phyloP scores from a whole-genome alignment of 2,888 invertebrate genomes.

The Tetheella fluctuosa region DNA sequence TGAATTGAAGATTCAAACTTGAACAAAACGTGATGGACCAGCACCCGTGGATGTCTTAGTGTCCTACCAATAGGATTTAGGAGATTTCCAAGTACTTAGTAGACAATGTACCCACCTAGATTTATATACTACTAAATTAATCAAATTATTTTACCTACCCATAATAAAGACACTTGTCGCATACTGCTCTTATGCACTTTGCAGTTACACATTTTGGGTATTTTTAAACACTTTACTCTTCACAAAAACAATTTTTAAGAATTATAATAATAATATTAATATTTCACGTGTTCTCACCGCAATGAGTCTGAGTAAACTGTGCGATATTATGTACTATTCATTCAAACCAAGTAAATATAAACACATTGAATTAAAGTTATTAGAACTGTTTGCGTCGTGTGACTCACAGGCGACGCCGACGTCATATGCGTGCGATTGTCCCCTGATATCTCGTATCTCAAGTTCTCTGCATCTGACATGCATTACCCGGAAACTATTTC shows the following conservation, averaged over 20 bases:
- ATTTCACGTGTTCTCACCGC: constrained; percentile 41
- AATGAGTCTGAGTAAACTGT: constrained; percentile 50
- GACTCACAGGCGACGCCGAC: constrained; percentile 51
- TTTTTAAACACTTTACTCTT: constrained; percentile 14
- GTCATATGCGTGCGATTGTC: constrained; percentile 34
- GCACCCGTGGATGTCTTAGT: too few relatives aligned
- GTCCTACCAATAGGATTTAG: too few relatives aligned
- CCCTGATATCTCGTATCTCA: constrained; percentile 13
- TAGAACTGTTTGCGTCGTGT: constrained; percentile 41
- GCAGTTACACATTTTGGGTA: constrained; percentile 46
- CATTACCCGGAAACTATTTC: not conserved
- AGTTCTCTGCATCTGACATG: not conserved
- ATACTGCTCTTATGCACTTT: constrained; percentile 38
- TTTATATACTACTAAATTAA: not conserved
- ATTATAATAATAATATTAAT: not conserved
- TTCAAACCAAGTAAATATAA: constrained; percentile 57
- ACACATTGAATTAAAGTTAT: constrained; percentile 43
- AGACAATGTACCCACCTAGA: too few relatives aligned
- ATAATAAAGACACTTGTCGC: constrained; percentile 36
- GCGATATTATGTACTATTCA: constrained; percentile 33
- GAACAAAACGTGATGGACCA: too few relatives aligned
- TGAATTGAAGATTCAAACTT: too few relatives aligned
- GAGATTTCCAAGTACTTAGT: too few relatives aligned
- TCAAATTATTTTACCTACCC: constrained; percentile 29
- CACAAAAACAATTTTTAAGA: not conserved